Percentiles rank a stretch among this genome's conserved stretches.
These are phyloP conservation scores for Chaetophractus vellerosus DNA, from an alignment of 2,797 vertebrate genomes.

Conservation along the genomic window DNA sequence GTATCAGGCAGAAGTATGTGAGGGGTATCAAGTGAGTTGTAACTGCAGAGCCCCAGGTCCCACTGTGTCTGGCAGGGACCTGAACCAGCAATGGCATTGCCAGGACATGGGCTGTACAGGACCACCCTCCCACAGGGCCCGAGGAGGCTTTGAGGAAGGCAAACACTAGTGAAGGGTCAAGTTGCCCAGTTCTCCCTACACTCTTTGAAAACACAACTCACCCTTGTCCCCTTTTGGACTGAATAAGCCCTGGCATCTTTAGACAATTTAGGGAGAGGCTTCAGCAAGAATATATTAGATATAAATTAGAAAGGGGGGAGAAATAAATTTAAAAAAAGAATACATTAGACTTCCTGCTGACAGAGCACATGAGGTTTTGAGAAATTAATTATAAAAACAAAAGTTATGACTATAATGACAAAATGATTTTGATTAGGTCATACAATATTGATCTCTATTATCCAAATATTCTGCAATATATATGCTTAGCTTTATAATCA, in stretches of 20 bases:
- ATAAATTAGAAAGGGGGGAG: no score
- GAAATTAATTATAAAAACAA: slow-evolving; percentile 39
- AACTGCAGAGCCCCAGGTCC: not conserved
- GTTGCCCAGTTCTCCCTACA: not conserved
- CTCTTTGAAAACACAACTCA: not conserved
- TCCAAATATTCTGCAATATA: not conserved
- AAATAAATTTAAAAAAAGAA: not conserved
- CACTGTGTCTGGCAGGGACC: not conserved
- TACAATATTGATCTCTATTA: not conserved
- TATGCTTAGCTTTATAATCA: slow-evolving; percentile 27
- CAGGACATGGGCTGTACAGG: not conserved
- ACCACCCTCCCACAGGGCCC: not conserved
- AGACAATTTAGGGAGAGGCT: slow-evolving; percentile 9
- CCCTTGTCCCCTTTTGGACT: not conserved
- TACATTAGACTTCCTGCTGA: not conserved
- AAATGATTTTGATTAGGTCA: slow-evolving; percentile 26
- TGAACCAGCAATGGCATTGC: not conserved
- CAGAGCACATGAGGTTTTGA: slow-evolving; percentile 4
- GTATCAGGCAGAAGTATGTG: not conserved
- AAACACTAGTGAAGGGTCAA: not conserved
- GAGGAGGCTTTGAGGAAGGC: not conserved
- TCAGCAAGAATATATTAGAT: not conserved
- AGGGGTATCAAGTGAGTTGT: not conserved
- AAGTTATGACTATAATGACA: slow-evolving; percentile 30
- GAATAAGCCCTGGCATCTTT: not conserved